Base-by-base conservation (phyloP, 1,140 invertebrate species). In the Euwallacea similis region DNA sequence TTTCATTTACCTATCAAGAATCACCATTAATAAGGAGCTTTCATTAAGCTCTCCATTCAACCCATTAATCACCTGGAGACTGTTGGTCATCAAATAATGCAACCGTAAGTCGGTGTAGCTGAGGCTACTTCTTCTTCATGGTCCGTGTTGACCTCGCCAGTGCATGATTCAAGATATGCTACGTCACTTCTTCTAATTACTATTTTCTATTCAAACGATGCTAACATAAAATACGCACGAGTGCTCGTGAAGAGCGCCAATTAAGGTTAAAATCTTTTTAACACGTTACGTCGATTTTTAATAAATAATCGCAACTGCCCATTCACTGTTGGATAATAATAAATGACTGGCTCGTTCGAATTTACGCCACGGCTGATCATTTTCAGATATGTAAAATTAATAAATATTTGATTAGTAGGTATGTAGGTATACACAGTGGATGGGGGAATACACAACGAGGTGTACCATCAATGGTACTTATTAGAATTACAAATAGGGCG, bases 401-500 rank as follows among this genome's bases (percentile, higher is more conserved):
- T 33, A 33, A 33, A 33, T 6, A 13, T 50, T 50, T 13, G 46
- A 10, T 50, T 50, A 6, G 46, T 50, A 50, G 46, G 46, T 11
- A 50, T 50, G 46, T 50, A 50, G 13, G 13, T 50, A 13, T 50
- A 50, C 13, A 13, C 46, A 11, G 9, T 50, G 46, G 46, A 50
- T 50, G 9, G 13, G 46, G 9, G 13, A 50, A 50, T 50, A 50
- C 46, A 58, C 55, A 58, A 58, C 55, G 21, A 58, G 21, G 55
- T 58, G 55, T 58, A 58, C n/a, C 55, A 58, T 58, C 55, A 58
- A 58, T 58, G 13, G 7, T 53, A 21, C 61, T n/a, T 41, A 54
- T 65, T 65, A 65, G 16, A 54, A 65, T 65, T 65, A 42, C 63
- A 65, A 65, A 65, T 65, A 65, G 63, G 63, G 63, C 21, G 42